Evolutionary conservation across 2,797 vertebrate genomes (phyloP), one percentile per base, ranked within the genome.

Genomic region (Lindbergichthys nudifrons): DNA sequence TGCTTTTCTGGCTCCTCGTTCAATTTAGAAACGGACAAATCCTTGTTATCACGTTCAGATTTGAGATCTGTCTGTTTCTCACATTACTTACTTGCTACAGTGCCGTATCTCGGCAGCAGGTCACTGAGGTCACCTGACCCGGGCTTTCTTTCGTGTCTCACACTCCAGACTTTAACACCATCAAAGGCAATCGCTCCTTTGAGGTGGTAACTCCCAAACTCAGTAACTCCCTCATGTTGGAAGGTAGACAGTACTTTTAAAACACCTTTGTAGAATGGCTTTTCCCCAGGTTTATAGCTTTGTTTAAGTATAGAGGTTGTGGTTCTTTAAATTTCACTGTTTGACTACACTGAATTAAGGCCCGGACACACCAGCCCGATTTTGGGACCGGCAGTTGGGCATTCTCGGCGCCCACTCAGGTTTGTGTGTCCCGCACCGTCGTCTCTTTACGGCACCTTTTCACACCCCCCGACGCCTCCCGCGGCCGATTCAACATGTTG

Each of bases 181-280:
- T 79, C 48, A 76, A 79, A 86, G 46, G 41, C n/a, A 32, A 61
- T 57, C 32, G 2, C 36, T 56, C 65, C 58, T 58, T 50, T 75
- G 60, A 77, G 60, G 30, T 57, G 0, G 26, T 53, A 58, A 52
- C 60, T 72, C 23, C 13, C 48, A 51, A 72, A 76, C 60, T 70
- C 64, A 48, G 52, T 30, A 62, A n/a, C 56, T 57, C 18, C 32
- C 41, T 54, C 45, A 30, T 45, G 19, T 48, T 48, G 21, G 21
- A 57, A 26, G 23, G 30, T 8, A 23, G 19, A 59, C n/a, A 52
- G 26, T 36, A 36, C 32, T 56, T 46, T 54, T n/a, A 58, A 11
- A 78, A 81, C 4, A 13, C 36, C 18, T 47, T 39, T n/a, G 10
- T 51, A 26, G 8, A 47, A 23, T 9, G 10, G 6, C 26, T 56